Base-by-base conservation (phyloP, 92 coral and sea anemone species). In the Palythoa heliodiscus region DNA sequence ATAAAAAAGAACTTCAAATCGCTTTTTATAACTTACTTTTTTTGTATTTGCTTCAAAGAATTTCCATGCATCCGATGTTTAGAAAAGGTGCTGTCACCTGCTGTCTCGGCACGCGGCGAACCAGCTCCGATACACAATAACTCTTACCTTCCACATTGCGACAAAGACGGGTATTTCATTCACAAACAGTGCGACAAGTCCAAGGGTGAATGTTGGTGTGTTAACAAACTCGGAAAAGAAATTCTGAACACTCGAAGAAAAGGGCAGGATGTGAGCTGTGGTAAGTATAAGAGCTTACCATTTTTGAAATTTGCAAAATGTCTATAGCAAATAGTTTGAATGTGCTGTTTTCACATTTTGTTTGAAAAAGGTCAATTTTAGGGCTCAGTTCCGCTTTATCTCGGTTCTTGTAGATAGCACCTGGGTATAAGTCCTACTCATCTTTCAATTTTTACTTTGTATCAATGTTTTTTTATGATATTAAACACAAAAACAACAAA, bases 61-160 rank as follows among this genome's bases (percentile, higher is more conserved):
- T 77, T 55, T 58, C 82, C 82, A 64, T 87, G 90, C 53, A 8
- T 87, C 19, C 16, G 47, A 25, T 48, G 69, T 14, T 29, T 87
- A 17, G 47, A 66, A 60, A 71, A 80, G 13, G 25, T 29, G 5
- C 82, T 76, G 13, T 24, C 23, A 20, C 87, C 39, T 17, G 12
- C 60, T 7, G 19, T 87, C 29, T 24, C 80, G 73, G 53, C 82
- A 19, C 68, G n/a, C 24, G 87, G 87, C 29, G 90, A 72, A 19
- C 82, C 82, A 57, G 67, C 25, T 10, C 47, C 47, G 12, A 25
- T 53, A 54, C 67, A 76, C 50, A 54, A 24, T 11, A 54, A 76
- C 11, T 12, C 63, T 5, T 20, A 25, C 82, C 63, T 76, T 25
- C 82, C 82, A 14, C n/a, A 58, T 39, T 76, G 82, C 22, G 68